Evolutionary conservation across 2,888 invertebrate genomes (phyloP).

Genomic region (Lepidochitona cinerea): DNA sequence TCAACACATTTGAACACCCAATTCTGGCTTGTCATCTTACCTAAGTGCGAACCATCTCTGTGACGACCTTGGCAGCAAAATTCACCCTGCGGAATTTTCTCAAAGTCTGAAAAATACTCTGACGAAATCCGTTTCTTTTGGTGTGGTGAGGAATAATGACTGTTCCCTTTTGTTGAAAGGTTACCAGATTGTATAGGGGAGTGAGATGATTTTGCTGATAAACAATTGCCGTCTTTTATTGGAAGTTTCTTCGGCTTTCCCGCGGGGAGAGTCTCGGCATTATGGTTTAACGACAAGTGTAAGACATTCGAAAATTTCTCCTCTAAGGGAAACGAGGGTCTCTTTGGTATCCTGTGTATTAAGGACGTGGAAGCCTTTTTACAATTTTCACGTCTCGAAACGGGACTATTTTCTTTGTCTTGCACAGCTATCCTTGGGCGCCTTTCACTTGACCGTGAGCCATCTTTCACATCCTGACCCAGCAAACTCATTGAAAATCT

Average conservation of each 20-base stretch:
- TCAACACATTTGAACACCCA: too few relatives aligned
- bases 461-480: background rate
- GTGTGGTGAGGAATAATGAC: background rate
- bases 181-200: too few relatives aligned
- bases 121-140: background rate
- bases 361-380: background rate
- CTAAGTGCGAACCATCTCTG: conserved; percentile 65
- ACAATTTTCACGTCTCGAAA: background rate
- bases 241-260: too few relatives aligned
- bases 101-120: background rate
- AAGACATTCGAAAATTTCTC: background rate
- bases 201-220: too few relatives aligned
- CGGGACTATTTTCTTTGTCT: background rate
- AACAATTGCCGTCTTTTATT: too few relatives aligned
- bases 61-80: conserved; percentile 68
- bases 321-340: background rate
- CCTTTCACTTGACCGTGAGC: background rate
- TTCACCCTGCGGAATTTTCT: conserved; percentile 63
- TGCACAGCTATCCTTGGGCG: background rate
- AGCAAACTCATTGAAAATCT: background rate
- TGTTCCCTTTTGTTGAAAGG: background rate
- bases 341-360: background rate
- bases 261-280: too few relatives aligned
- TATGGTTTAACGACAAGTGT: background rate
- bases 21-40: too few relatives aligned